phyloP scores from a whole-genome alignment of 2,888 invertebrate genomes.

The Diogma glabrata region DNA sequence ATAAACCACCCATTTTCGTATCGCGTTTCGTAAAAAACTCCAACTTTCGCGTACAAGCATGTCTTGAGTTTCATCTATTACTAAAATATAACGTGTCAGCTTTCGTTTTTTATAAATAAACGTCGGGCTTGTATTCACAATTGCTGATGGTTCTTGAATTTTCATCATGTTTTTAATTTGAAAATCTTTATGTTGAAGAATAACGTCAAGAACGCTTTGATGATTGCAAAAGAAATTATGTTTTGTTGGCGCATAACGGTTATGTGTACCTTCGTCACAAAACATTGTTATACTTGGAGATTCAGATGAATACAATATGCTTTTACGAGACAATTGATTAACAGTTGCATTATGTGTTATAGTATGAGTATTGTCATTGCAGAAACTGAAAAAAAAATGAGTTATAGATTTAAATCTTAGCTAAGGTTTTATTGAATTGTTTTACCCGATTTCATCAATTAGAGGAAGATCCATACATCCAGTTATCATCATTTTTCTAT shows the following conservation, averaged over 20 bases:
- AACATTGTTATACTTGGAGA: conserved; percentile 43
- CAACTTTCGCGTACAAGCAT: conserved; percentile 47
- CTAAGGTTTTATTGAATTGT: conserved; percentile 10
- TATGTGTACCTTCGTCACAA: conserved; percentile 49
- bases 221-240: conserved; percentile 52
- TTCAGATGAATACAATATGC: conserved; percentile 42
- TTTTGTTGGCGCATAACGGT: conserved; percentile 50
- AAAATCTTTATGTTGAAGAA: conserved; percentile 43
- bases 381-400: background rate
- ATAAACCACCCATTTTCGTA: conserved; percentile 45
- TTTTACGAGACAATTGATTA: conserved; percentile 38
- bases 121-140: conserved; percentile 37
- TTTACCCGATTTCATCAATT: conserved; percentile 39
- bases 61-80: conserved; percentile 46
- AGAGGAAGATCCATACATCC: conserved; percentile 41
- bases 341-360: conserved; percentile 7
- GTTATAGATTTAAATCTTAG: background rate
- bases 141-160: conserved; percentile 9
- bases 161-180: conserved; percentile 17
- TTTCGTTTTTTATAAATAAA: conserved; percentile 41
- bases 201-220: conserved; percentile 46
- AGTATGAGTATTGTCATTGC: conserved; percentile 3
- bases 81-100: conserved; percentile 43
- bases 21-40: conserved; percentile 44
- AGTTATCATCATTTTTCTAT: conserved; percentile 30